phyloP scores from a whole-genome alignment of 92 coral and sea anemone species.

The Epizoanthus fatuus region DNA sequence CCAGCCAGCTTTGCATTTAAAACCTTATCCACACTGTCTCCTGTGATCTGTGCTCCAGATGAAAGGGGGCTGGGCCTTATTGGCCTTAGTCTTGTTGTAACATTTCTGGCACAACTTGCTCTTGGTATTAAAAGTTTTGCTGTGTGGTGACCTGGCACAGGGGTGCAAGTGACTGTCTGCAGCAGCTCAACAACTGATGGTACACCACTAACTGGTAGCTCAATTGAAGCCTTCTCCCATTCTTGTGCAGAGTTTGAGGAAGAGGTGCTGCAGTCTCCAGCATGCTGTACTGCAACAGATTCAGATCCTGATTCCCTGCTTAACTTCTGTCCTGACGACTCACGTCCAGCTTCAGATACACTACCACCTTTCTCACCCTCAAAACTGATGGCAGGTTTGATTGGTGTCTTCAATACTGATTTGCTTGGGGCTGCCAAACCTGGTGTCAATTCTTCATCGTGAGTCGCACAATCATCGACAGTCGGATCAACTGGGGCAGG shows the following conservation, averaged over 20 bases:
- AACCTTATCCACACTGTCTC: not conserved
- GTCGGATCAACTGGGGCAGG: no score
- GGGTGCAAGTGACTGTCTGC: not conserved
- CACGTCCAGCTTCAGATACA: no score
- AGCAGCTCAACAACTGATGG: not conserved
- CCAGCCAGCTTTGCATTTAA: not conserved
- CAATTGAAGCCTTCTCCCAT: not conserved
- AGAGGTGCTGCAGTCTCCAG: not conserved
- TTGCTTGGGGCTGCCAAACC: no score
- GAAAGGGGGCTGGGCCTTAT: not conserved
- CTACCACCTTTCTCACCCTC: no score
- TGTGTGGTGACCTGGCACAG: not conserved
- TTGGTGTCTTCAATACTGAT: no score
- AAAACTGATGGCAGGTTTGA: no score
- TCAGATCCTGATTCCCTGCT: not conserved
- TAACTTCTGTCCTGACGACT: no score
- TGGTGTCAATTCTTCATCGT: no score
- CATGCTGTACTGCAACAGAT: not conserved
- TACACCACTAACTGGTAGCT: not conserved
- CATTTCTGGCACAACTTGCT: not conserved
- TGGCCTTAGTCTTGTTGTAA: not conserved
- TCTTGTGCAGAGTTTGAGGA: not conserved
- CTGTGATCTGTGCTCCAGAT: not conserved
- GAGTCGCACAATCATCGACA: no score
- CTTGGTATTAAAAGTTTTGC: not conserved